A percentile compares a stretch with the other conserved stretches of the same genome.
phyloP scores from a whole-genome alignment of 2,113 vertebrate genomes.

The Hystrix cristata region DNA sequence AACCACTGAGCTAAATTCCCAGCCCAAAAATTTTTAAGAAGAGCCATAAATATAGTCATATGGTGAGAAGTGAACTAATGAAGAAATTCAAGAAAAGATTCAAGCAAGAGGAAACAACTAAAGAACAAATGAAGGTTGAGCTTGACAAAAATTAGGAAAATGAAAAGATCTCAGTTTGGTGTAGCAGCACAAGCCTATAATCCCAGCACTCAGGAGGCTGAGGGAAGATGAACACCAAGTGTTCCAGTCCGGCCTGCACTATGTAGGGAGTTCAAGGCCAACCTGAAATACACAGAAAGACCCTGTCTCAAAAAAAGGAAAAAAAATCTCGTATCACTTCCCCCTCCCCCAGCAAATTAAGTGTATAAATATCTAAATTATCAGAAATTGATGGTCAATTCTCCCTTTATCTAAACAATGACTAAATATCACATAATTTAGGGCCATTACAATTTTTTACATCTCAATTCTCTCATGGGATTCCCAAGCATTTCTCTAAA shows the following conservation, averaged over 20 bases:
- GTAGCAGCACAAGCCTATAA: background rate
- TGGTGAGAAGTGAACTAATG: background rate
- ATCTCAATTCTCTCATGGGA: background rate
- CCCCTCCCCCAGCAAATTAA: background rate
- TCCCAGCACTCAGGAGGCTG: background rate
- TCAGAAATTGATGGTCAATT: background rate
- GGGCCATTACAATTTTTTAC: background rate
- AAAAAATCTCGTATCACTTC: background rate
- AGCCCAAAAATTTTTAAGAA: background rate
- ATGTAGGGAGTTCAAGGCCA: too few species aligned
- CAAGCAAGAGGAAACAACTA: background rate
- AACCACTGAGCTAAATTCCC: too few species aligned
- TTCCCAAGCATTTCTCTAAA: conserved; percentile 27
- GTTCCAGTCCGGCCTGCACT: background rate
- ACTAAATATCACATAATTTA: background rate
- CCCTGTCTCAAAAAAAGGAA: too few species aligned
- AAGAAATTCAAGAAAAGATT: background rate
- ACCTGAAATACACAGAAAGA: too few species aligned
- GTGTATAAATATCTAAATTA: background rate
- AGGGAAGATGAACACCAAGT: background rate
- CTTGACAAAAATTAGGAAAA: background rate
- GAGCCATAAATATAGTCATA: background rate
- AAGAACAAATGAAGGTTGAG: background rate
- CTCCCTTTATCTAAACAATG: background rate
- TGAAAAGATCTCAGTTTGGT: background rate